These are phyloP conservation scores for Hystrix cristata DNA, from an alignment of 2,113 vertebrate species.

Conservation along the genomic window DNA sequence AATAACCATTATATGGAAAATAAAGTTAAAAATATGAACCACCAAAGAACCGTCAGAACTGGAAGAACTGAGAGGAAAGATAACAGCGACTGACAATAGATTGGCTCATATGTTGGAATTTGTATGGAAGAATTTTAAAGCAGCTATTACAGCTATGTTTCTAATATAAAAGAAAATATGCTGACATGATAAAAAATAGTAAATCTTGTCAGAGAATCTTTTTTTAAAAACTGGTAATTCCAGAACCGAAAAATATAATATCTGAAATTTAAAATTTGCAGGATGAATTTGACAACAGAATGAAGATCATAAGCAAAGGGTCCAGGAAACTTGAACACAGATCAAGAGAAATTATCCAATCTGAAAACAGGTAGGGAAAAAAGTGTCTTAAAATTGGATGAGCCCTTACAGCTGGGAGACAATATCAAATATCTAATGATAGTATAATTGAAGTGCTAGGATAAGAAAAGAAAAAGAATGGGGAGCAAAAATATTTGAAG, in stretches of 20 bases:
- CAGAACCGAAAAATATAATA: neutral
- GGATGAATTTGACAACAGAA: neutral
- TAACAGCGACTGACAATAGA: neutral
- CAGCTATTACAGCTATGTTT: neutral
- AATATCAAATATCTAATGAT: neutral
- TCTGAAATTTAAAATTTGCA: conserved; percentile 24
- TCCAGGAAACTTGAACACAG: neutral
- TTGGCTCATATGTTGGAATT: neutral
- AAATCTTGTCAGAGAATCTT: neutral
- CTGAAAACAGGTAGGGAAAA: neutral
- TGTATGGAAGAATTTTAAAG: conserved; percentile 9
- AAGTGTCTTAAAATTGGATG: neutral
- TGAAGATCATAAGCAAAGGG: neutral
- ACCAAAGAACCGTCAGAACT: conserved; percentile 10
- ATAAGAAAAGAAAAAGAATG: neutral
- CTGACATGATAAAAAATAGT: neutral
- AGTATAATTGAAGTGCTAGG: neutral
- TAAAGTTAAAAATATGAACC: neutral
- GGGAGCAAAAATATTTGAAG: neutral
- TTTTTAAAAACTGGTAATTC: neutral
- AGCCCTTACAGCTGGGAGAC: neutral
- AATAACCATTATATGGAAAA: neutral
- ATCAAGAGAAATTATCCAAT: neutral
- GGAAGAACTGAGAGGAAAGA: neutral
- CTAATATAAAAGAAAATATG: neutral